Evolutionary conservation across 2,113 vertebrate genomes (phyloP), one percentile per base, ranked within the genome.

Genomic region (Bubo scandiacus): DNA sequence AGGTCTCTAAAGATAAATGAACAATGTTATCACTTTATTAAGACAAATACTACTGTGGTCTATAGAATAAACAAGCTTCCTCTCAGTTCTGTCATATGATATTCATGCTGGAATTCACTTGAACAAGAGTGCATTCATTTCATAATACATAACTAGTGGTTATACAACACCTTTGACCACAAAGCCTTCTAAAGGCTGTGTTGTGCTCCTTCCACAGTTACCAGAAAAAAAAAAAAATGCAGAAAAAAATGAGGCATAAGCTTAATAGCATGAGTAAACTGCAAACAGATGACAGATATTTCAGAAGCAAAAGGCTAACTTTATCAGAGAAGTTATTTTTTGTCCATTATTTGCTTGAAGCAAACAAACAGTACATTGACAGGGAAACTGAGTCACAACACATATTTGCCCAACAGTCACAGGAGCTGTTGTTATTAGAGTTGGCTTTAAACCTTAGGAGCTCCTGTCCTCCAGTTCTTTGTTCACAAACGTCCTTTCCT

Each of bases 11-110:
- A 95, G 86, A 94, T 68, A 95, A 92, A 81, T 74, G 91, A 89
- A 96, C 71, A 95, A 70, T 94, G 59, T 95, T 95, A 82, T 94
- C 34, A 68, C 91, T 97, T 95, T 86, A 92, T 91, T 94, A 95
- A 85, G 81, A 93, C 63, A 95, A 94, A 96, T 83, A 67, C 63
- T 95, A 86, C 93, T 93, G 95, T 79, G 38, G 65, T 80, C 84
- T 80, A 75, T 58, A 94, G 71, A 95, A 91, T 88, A 93, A 95
- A 87, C 71, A 97, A 96, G 66, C 55, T 96, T 94, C 87, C 55
- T 83, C 63, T 89, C 26, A 67, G 79, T 73, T 40, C 62, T 92
- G 88, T 96, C 88, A 96, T 90, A 95, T 88, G 87, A 94, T 91
- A 96, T 88, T 92, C 89, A 79, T 94, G 84, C 59, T 96, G 80